Percentiles rank a stretch among this genome's conserved stretches.
phyloP scores from a whole-genome alignment of 2,113 vertebrate species.

The Coracopsis vasa region DNA sequence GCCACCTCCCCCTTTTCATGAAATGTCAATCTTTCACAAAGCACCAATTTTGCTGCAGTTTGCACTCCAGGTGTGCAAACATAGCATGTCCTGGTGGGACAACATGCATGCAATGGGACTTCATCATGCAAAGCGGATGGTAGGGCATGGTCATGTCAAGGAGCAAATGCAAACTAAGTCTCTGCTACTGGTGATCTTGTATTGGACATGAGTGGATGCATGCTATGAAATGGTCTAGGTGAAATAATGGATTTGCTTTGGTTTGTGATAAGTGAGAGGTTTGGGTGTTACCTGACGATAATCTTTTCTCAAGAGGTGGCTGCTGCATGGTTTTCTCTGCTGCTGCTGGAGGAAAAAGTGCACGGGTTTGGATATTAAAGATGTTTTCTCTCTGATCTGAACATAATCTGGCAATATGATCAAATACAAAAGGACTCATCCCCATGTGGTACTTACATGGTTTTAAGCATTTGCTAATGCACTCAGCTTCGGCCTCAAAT shows the following conservation, averaged over 20 bases:
- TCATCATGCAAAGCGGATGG: constrained; percentile 14
- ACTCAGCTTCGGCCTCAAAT: constrained; percentile 83
- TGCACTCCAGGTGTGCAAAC: neutral
- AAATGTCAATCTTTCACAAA: neutral
- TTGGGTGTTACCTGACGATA: constrained; percentile 22
- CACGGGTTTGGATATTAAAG: neutral
- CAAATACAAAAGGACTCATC: constrained; percentile 1
- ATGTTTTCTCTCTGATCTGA: neutral
- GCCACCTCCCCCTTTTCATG: accelerated
- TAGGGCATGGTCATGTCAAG: neutral
- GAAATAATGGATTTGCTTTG: neutral
- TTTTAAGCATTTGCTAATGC: constrained; percentile 77
- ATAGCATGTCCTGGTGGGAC: neutral
- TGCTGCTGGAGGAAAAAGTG: constrained; percentile 56
- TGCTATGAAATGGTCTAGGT: neutral
- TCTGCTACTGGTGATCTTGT: neutral
- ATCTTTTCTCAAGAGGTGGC: constrained; percentile 40
- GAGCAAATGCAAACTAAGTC: neutral
- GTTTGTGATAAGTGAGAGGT: neutral
- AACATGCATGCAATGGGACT: neutral
- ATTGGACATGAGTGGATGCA: neutral
- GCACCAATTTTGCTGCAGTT: neutral
- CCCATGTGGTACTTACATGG: constrained; percentile 74
- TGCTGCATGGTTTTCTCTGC: constrained; percentile 52
- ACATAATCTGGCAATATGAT: neutral